Conservation (phyloP, 2,797 vertebrate species). For the Coranthus polyacanthus region DNA sequence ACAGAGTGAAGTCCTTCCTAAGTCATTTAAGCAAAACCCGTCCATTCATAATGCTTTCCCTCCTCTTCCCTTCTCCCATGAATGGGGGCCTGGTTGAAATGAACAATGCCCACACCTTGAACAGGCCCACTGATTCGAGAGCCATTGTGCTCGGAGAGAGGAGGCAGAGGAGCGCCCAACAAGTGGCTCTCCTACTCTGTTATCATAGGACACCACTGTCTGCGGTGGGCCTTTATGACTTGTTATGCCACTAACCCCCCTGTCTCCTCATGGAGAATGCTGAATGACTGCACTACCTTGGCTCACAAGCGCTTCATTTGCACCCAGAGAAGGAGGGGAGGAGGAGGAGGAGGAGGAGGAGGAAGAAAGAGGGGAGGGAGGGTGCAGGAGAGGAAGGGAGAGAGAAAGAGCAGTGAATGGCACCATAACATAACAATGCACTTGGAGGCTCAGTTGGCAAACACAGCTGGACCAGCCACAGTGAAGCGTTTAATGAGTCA, state of each 20-base stretch:
- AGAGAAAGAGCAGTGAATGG: slow-evolving; percentile 77
- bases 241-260: slow-evolving; percentile 51
- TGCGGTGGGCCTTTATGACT: slow-evolving; percentile 73
- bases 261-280: slow-evolving; percentile 56
- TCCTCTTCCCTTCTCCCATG: slow-evolving; percentile 69
- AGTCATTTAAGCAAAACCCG: slow-evolving; percentile 76
- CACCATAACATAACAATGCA: slow-evolving; percentile 86
- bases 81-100: slow-evolving; percentile 65
- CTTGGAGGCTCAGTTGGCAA: slow-evolving; percentile 84
- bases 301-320: slow-evolving; percentile 76
- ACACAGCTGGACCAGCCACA: slow-evolving; percentile 87
- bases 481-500: slow-evolving; percentile 84
- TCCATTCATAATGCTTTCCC: slow-evolving; percentile 72
- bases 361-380: slow-evolving; percentile 41
- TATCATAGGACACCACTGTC: slow-evolving; percentile 72
- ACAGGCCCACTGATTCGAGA: slow-evolving; percentile 71
- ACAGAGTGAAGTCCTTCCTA: slow-evolving; percentile 78
- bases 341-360: slow-evolving; percentile 42
- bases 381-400: slow-evolving; percentile 57
- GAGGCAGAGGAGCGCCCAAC: slow-evolving; percentile 61
- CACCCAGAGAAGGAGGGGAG: slow-evolving; percentile 65
- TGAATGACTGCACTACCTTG: slow-evolving; percentile 73
- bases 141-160: slow-evolving; percentile 64
- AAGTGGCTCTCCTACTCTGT: slow-evolving; percentile 77
- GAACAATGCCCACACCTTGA: slow-evolving; percentile 82